Evolutionary conservation across 2,888 invertebrate genomes (phyloP), one percentile per base, ranked within the genome.

Genomic region (Muscina levida): DNA sequence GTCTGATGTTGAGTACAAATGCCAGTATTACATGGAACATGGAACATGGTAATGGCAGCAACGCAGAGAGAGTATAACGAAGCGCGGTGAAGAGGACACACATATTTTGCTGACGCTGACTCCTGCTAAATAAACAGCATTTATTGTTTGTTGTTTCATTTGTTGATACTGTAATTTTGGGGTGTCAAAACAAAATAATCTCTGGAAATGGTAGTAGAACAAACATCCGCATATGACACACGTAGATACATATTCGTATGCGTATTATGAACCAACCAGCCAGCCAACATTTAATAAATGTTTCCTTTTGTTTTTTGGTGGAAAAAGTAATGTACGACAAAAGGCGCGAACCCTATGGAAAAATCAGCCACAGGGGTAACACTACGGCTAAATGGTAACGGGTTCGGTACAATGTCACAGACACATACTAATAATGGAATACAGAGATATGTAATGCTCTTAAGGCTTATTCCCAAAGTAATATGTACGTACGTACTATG

Each of bases 161-260:
- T 65, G 66, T 66, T 72, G 77, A 80, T 77, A 66, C 70, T 77
- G 44, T 67, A 51, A 71, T 77, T 77, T 71, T 19, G 62, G 59
- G 67, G 65, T 80, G 77, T 67, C 59, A 70, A 66, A 72, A 53
- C 42, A 77, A 73, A 79, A 59, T 68, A 67, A 75, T 56, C 56
- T 70, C 13, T 71, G 44, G 31, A 56, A 24, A 48, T 85, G 86
- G 85, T 85, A 85, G 82, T 84, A 31, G 4, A 85, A 85, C 83
- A 85, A 85, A 85, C 83, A 85, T 82, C 83, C 83, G 79, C 85
- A 82, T 77, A 75, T 79, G 80, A 42, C 73, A 73, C 65, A 76
- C 67, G 68, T 62, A 75, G 17, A 56, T 37, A 48, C n/a, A 56
- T 15, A n/a, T n/a, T n/a, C n/a, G n/a, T n/a, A n/a, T n/a, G n/a